Conservation (phyloP, 2,888 invertebrate genomes). For the Perithous albicinctus region DNA sequence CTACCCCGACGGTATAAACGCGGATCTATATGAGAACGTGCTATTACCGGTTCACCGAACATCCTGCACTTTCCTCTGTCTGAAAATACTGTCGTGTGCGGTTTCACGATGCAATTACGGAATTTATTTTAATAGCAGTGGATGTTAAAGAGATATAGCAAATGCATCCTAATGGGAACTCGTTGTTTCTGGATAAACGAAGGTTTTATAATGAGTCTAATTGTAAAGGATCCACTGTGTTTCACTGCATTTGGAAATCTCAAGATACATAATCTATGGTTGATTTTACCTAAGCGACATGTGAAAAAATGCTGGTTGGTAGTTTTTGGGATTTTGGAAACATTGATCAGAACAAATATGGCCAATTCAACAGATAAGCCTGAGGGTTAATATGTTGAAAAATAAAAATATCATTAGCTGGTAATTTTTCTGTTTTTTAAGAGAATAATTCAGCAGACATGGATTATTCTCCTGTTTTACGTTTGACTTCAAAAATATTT, state of each 20-base stretch:
- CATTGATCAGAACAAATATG: too few species aligned
- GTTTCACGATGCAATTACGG: constrained; percentile 8
- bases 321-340: neutral
- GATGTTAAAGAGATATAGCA: neutral
- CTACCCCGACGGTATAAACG: neutral
- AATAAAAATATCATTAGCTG: too few species aligned
- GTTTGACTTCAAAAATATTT: too few species aligned
- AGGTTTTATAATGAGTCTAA: neutral
- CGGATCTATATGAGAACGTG: constrained; percentile 1
- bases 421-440: too few species aligned
- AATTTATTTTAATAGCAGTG: constrained; percentile 15
- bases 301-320: neutral
- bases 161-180: neutral
- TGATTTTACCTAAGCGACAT: neutral
- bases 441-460: too few species aligned
- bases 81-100: constrained; percentile 11
- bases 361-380: too few species aligned
- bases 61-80: constrained; percentile 5
- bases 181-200: too few species aligned
- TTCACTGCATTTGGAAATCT: neutral
- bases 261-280: too few species aligned
- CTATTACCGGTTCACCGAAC: constrained; percentile 2
- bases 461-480: too few species aligned
- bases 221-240: neutral
- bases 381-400: neutral